A percentile compares a stretch with the other conserved stretches of the same genome.
phyloP scores from a whole-genome alignment of 2,888 invertebrate species.

The Ceraclea dissimilis region DNA sequence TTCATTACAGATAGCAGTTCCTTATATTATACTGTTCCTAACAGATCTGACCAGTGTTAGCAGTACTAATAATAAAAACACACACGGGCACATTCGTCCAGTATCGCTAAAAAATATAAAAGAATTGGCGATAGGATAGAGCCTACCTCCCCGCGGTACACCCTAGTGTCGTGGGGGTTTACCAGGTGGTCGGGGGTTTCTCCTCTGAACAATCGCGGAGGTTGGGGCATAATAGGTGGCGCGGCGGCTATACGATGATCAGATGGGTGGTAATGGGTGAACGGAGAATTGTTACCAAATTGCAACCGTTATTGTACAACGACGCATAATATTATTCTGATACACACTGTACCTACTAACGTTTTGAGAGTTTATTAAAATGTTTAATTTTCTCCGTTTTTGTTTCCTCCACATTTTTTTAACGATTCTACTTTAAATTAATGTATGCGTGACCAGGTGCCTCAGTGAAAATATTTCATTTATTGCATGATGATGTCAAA shows the following conservation, averaged over 20 bases:
- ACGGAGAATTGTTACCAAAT: constrained; percentile 2
- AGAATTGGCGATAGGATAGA: constrained; percentile 24
- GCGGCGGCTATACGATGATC: constrained; percentile 2
- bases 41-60: background rate
- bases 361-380: background rate
- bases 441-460: too few relatives aligned
- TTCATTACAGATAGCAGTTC: too few relatives aligned
- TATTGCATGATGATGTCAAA: too few relatives aligned
- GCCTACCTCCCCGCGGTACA: constrained; percentile 6
- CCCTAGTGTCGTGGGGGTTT: background rate
- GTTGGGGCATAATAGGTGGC: too few relatives aligned
- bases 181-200: background rate
- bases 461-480: too few relatives aligned
- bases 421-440: background rate
- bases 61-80: constrained; percentile 4
- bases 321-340: background rate
- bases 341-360: background rate
- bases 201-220: background rate
- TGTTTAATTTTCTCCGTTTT: background rate
- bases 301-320: constrained; percentile 3
- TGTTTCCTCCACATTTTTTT: background rate
- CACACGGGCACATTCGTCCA: constrained; percentile 17
- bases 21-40: background rate
- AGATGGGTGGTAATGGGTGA: constrained; percentile 1
- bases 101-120: constrained; percentile 24